Base-by-base conservation (phyloP, 2,113 vertebrate genomes). In the Micromys minutus region DNA sequence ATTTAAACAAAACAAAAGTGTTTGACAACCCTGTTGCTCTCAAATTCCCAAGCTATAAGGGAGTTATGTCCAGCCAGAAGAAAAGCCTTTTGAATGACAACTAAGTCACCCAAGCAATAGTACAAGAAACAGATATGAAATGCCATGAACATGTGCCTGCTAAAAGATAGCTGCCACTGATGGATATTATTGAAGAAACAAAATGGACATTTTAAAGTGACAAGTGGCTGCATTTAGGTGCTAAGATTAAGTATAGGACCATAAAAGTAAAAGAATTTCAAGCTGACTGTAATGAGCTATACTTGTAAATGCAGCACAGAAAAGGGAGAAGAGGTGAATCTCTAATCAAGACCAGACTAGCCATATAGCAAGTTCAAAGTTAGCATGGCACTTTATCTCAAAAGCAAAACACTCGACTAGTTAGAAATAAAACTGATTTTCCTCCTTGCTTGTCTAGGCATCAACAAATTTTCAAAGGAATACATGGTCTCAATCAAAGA, bases 401-500 rank as follows among this genome's bases (percentile, higher is more conserved):
- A 17, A 21, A 87, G 42, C 36, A 52, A 52, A n/a, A 19, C 31
- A 76, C 36, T 71, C 72, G 24, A 24, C 42, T 52, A 15, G 5
- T 31, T 71, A 57, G 39, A 89, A 94, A 81, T 36, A 77, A 94
- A 74, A 95, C 34, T 9, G 39, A 52, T 36, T 57, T 17, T 81
- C 29, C 45, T 80, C 50, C 39, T 80, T 87, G 71, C 4, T 89
- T 94, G 57, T 94, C 36, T 1, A 88, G 52, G 5, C 26, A 72
- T 45, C 71, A 92, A 50, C 69, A 96, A 19, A 77, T 47, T 93
- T 36, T 88, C 84, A 87, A 92, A 94, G 59, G 86, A 91, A 81
- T 63, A 91, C 79, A 31, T 34, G 19, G 11, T 94, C 29, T 93
- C 22, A 59, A 16, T 39, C 45, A 90, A 96, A 97, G 83, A 89